Conservation (phyloP, 2,113 vertebrate genomes). For the Epinephelus lanceolatus region DNA sequence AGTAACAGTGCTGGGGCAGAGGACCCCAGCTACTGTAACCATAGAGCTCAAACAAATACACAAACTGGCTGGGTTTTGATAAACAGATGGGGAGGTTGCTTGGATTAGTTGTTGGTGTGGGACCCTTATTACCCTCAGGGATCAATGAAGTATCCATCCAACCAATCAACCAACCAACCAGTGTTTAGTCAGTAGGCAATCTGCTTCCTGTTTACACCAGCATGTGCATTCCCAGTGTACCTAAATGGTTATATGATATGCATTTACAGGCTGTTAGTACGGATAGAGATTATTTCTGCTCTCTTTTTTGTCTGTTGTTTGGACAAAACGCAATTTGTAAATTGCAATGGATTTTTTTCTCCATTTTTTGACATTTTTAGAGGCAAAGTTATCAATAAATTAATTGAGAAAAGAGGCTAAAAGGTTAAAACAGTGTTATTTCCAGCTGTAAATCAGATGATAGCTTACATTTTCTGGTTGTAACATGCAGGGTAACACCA, state of each 20-base stretch:
- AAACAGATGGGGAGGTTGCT: neutral
- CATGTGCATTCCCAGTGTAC: too few species aligned
- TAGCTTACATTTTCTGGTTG: neutral
- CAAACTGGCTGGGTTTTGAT: neutral
- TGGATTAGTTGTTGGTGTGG: neutral
- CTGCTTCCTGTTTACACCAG: too few species aligned
- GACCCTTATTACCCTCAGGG: too few species aligned
- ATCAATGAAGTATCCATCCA: too few species aligned
- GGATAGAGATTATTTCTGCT: too few species aligned
- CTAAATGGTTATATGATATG: too few species aligned
- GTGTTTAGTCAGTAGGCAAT: too few species aligned
- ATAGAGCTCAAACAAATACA: slow-evolving; percentile 9
- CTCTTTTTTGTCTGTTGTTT: too few species aligned
- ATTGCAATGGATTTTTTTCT: neutral
- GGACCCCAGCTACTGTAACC: neutral
- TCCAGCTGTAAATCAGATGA: neutral
- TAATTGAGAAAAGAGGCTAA: neutral
- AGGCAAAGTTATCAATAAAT: neutral
- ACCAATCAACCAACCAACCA: too few species aligned
- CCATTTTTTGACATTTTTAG: neutral
- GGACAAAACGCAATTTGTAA: neutral
- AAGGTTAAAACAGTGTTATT: neutral
- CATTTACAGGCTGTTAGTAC: too few species aligned
- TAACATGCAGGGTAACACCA: neutral
- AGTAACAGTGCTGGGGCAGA: neutral